These are phyloP conservation scores for Barbus barbus DNA, from an alignment of 2,113 vertebrate species.

Conservation along the genomic window DNA sequence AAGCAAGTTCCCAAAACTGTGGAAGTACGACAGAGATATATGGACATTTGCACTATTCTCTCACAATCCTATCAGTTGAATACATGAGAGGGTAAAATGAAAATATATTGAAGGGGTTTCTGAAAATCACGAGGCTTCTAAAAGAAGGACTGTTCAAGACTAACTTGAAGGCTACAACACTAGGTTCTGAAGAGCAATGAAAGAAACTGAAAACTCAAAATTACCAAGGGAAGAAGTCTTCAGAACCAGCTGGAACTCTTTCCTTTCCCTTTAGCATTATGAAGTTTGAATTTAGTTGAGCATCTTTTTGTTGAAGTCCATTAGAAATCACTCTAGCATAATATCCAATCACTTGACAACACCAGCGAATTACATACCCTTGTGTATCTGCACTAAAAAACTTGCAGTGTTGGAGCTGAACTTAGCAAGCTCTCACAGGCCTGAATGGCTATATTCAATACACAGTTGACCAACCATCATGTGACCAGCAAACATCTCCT, in stretches of 20 bases:
- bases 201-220: neutral
- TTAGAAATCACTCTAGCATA: neutral
- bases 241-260: too few relatives aligned
- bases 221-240: neutral
- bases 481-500: neutral
- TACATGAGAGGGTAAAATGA: neutral
- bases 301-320: neutral
- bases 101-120: neutral
- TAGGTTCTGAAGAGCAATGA: neutral
- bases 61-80: neutral
- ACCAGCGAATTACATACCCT: neutral
- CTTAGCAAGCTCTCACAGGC: neutral
- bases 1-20: neutral
- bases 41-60: neutral
- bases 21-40: neutral
- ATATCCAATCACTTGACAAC: neutral
- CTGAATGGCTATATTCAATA: neutral
- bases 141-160: neutral
- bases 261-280: neutral
- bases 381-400: neutral
- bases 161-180: neutral
- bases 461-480: neutral
- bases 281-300: neutral
- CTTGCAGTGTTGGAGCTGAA: neutral
- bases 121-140: neutral